Conservation (phyloP, 2,888 invertebrate species). For the Tenthredo notha region DNA sequence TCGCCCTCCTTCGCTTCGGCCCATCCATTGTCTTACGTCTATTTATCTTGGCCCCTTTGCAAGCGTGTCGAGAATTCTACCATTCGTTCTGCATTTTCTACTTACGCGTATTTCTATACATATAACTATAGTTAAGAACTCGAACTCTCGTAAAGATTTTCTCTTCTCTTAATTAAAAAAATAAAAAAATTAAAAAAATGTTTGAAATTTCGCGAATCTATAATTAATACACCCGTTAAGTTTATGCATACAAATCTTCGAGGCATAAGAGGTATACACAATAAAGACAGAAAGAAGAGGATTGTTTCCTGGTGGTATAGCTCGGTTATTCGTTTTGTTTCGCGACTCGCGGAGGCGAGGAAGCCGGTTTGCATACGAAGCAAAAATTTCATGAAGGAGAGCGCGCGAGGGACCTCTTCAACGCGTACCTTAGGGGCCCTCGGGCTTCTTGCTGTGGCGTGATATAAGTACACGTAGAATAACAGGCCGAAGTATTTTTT, state of each 20-base stretch:
- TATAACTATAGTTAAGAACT: not conserved
- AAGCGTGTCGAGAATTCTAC: constrained; percentile 51
- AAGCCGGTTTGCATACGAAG: constrained; percentile 69
- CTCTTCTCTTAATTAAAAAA: too few species aligned
- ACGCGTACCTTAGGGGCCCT: constrained; percentile 36
- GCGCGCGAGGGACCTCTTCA: constrained; percentile 1
- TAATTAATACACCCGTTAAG: not conserved
- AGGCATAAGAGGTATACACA: constrained; percentile 54
- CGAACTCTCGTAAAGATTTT: too few species aligned
- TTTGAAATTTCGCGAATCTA: not conserved
- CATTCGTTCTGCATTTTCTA: constrained; percentile 49
- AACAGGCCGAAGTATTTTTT: constrained; percentile 56
- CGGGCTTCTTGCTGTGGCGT: constrained; percentile 39
- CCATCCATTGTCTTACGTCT: constrained; percentile 72
- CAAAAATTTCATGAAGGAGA: not conserved
- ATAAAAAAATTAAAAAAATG: too few species aligned
- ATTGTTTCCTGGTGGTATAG: constrained; percentile 68
- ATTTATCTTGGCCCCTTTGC: constrained; percentile 68
- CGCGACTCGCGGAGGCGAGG: constrained; percentile 60
- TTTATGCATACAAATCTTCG: not conserved
- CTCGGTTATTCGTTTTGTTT: constrained; percentile 66
- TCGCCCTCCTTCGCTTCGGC: constrained; percentile 60
- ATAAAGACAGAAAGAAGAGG: constrained; percentile 58
- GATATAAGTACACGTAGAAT: constrained; percentile 52
- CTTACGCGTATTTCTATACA: not conserved